Percentiles rank a stretch among this genome's conserved stretches.
phyloP scores from a whole-genome alignment of 2,797 vertebrate genomes.

The Gephyroberyx darwinii region DNA sequence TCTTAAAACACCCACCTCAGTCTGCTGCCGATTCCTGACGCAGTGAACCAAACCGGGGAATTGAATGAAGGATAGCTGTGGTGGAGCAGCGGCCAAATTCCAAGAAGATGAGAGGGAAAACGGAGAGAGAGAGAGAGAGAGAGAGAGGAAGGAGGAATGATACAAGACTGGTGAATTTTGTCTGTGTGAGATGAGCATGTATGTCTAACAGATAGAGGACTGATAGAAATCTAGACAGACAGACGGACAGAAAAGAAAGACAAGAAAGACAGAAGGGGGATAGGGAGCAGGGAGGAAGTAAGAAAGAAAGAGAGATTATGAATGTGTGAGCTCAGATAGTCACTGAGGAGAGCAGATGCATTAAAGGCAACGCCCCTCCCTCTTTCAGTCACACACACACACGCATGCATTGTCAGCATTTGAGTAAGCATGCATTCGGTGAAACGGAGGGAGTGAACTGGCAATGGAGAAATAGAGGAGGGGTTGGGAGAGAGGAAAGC shows the following conservation, averaged over 20 bases:
- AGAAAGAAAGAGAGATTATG: slow-evolving; percentile 59
- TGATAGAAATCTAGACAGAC: slow-evolving; percentile 28
- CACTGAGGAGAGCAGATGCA: slow-evolving; percentile 71
- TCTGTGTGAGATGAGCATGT: slow-evolving; percentile 55
- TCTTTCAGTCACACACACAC: neutral
- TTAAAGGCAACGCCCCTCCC: slow-evolving; percentile 75
- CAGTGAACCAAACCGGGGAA: slow-evolving; percentile 69
- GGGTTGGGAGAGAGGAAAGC: slow-evolving; percentile 13
- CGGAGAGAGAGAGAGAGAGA: slow-evolving; percentile 22
- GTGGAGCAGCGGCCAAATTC: slow-evolving; percentile 63
- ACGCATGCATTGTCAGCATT: slow-evolving; percentile 70
- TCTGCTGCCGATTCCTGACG: slow-evolving; percentile 77
- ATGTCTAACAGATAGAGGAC: slow-evolving; percentile 52
- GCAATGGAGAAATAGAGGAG: slow-evolving; percentile 46
- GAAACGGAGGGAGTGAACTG: slow-evolving; percentile 51
- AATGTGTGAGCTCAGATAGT: slow-evolving; percentile 69
- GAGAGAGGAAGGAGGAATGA: slow-evolving; percentile 37
- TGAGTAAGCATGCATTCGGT: slow-evolving; percentile 62
- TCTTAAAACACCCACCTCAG: slow-evolving; percentile 80
- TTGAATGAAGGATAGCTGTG: slow-evolving; percentile 60
- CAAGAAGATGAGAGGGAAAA: slow-evolving; percentile 54
- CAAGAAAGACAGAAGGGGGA: slow-evolving; percentile 47
- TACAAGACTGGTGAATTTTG: slow-evolving; percentile 49
- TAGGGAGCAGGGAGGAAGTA: slow-evolving; percentile 7
- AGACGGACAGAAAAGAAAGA: slow-evolving; percentile 40